Percentiles rank a stretch among this genome's conserved stretches.
Conservation (phyloP, 2,113 vertebrate species). For the Trematocara macrostoma region DNA sequence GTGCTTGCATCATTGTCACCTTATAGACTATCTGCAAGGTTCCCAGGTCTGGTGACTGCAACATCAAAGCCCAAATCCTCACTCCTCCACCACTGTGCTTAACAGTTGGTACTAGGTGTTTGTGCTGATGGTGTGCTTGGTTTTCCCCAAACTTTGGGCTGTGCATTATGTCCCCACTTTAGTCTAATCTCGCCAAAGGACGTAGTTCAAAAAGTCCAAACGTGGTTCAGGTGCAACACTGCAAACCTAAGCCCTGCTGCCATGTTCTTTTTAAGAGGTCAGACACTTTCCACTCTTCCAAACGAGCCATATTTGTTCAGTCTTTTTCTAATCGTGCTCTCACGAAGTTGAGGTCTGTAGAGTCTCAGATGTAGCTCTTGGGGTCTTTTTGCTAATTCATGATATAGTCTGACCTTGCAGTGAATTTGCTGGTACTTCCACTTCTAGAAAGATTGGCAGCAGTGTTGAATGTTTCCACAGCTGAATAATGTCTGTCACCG, state of each 20-base stretch:
- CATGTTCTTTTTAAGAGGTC: background rate
- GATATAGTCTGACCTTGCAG: background rate
- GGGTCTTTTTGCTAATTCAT: accelerated
- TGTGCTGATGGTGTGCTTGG: background rate
- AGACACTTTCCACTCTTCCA: background rate
- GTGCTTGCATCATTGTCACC: background rate
- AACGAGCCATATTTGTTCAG: background rate
- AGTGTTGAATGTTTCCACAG: background rate
- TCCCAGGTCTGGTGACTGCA: background rate
- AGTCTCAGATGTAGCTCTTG: background rate
- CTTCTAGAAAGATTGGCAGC: background rate
- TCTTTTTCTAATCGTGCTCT: background rate
- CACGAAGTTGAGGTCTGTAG: accelerated
- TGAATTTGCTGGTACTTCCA: background rate
- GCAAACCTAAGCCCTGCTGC: background rate
- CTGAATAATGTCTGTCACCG: background rate
- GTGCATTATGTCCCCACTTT: background rate
- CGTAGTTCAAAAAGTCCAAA: background rate
- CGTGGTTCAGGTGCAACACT: background rate
- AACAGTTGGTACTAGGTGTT: background rate
- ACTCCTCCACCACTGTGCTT: background rate
- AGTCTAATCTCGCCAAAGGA: background rate
- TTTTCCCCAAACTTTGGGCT: background rate
- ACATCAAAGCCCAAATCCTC: background rate
- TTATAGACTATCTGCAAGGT: background rate